Base-by-base conservation (phyloP, 2,888 invertebrate species). In the Actias luna region DNA sequence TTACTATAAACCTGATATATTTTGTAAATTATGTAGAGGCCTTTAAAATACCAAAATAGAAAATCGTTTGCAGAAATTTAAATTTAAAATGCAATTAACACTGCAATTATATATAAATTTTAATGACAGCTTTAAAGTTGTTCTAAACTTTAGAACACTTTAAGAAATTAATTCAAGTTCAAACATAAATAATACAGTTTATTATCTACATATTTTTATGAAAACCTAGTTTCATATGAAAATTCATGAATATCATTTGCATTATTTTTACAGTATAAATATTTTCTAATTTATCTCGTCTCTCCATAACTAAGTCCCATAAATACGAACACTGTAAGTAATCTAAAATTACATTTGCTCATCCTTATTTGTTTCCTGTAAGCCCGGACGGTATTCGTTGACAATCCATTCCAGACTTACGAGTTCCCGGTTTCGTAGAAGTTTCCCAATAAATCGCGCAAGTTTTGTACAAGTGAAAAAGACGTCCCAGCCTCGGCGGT, bases 381-480 rank as follows among this genome's bases (percentile, higher is more conserved):
- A 55, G 5, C 5, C 29, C 2, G 55, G 29, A n/a, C 55, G n/a
- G n/a, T 29, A n/a, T 55, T 55, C 55, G 55, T 55, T 55, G 55
- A 55, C 55, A 55, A 50, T 29, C 55, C 29, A 55, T 29, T 55
- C 55, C 27, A 5, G 10, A 27, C 29, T 29, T 29, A 16, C 27
- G 29, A 55, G 29, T 29, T 29, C 18, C 29, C 55, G 29, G 29
- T 55, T 46, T 10, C 7, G 46, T 22, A 46, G 12, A 42, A 42
- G n/a, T 42, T 42, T 42, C 18, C 18, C 84, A 69, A 89, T 89
- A 88, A 89, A 88, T 88, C 83, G 74, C 65, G 70, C 67, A n/a
- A 31, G 61, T 64, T 59, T 67, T 77, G 83, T 78, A 76, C 85
- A 85, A 89, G 88, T 88, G 88, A 89, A 89, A 87, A 86, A 70